Percentiles rank a stretch among this genome's conserved stretches.
Conservation (phyloP, 2,113 vertebrate genomes). For the Etheostoma spectabile region DNA sequence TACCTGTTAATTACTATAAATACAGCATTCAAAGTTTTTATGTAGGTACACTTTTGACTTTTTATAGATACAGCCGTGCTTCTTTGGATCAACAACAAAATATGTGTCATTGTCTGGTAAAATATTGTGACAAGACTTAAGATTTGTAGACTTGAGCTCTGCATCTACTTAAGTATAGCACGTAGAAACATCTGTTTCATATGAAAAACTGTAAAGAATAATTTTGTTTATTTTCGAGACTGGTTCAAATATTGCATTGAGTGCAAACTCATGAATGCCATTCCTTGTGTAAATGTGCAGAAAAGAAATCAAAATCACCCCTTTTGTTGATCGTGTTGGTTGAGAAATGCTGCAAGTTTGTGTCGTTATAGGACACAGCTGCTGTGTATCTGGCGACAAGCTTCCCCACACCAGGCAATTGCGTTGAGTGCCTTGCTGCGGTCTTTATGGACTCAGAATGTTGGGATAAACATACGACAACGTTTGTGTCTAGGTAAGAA, state of each 20-base stretch:
- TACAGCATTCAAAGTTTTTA: background rate
- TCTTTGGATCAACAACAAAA: constrained; percentile 15
- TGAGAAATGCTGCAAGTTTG: background rate
- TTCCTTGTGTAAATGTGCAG: constrained; percentile 16
- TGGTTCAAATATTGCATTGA: constrained; percentile 23
- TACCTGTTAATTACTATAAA: background rate
- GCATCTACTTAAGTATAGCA: constrained; percentile 10
- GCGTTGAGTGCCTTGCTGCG: background rate
- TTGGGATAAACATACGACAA: constrained; percentile 33
- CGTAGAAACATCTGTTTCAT: constrained; percentile 45
- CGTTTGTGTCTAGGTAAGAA: background rate
- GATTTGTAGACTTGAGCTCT: constrained; percentile 41
- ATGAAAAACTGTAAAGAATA: constrained; percentile 7
- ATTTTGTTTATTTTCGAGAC: constrained; percentile 2
- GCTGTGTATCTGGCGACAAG: constrained; percentile 16
- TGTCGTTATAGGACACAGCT: background rate
- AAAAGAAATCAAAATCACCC: background rate
- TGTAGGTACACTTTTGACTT: background rate
- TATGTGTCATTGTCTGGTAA: constrained; percentile 31
- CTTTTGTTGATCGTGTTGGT: background rate
- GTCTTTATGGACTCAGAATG: constrained; percentile 44
- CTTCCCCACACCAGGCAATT: background rate
- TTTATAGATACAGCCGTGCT: background rate
- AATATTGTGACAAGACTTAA: constrained; percentile 28
- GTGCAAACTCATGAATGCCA: constrained; percentile 23